Base-by-base conservation (phyloP, 2,888 invertebrate species). In the Himalopsyche japonica region DNA sequence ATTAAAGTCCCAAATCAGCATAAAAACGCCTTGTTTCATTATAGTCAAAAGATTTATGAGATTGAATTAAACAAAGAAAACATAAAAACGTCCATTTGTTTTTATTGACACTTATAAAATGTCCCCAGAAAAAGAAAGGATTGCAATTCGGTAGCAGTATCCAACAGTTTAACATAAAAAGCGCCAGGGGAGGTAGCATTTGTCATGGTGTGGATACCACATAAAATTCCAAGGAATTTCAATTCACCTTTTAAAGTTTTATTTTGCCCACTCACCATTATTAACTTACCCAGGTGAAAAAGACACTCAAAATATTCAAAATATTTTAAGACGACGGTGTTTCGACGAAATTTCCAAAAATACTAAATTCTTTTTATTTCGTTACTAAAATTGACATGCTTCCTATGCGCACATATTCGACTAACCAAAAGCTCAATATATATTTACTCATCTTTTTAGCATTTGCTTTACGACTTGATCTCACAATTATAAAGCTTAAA, bases 171-270 rank as follows among this genome's bases (percentile, higher is more conserved):
- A 32, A 34, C 30, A 76, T 76, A 76, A 76, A 76, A 76, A 32
- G 76, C 34, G 8, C 27, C 30, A 76, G 7, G 76, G 76, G 76
- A 76, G 80, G 20, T 49, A 64, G 80, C 48, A 64, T 80, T 80
- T 80, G 80, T 80, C 80, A 80, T 64, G 49, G 48, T 80, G 64
- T 27, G 34, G 32, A 34, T 47, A 57, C 57, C 32, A 47, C 43
- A 47, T n/a, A 47, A 32, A 27, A 32, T 76, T 37, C 37, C 20
- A 12, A 57, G 43, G 82, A 82, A 82, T 82, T 43, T 82, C 79
- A 82, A 82, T 82, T 79, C 37, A 20, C 79, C 43, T 37, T 24
- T 57, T 20, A 57, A 79, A 64, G 37, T 27, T 20, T 24, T 57
- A 64, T 48, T 79, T 57, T 37, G 37, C 64, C 34, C 79, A 64